Conservation (phyloP, 1,140 invertebrate species). For the Sarcophaga peregrina region DNA sequence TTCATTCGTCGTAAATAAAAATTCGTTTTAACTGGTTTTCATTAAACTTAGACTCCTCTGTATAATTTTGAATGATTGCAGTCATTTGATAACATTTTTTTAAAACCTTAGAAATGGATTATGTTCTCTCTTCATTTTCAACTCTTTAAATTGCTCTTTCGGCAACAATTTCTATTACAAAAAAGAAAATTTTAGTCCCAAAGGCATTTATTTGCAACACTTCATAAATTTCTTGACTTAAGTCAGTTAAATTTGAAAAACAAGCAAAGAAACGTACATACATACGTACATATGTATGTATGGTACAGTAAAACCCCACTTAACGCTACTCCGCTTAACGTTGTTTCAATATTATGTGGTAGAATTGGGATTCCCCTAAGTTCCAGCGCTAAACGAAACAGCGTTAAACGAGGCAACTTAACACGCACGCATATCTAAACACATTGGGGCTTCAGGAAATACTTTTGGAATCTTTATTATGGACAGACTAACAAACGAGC, state of each 20-base stretch:
- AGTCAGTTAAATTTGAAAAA: constrained; percentile 1
- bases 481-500: too few species aligned
- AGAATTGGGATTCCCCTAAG: too few species aligned
- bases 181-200: neutral
- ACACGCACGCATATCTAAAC: too few species aligned
- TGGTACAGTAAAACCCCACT: neutral
- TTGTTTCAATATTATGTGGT: neutral
- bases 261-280: neutral
- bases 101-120: neutral
- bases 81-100: too few species aligned
- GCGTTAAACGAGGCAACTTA: too few species aligned
- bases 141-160: neutral
- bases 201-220: constrained; percentile 30
- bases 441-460: too few species aligned
- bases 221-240: constrained; percentile 37
- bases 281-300: neutral
- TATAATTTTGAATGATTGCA: too few species aligned
- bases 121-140: neutral
- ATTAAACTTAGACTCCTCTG: too few species aligned
- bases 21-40: too few species aligned
- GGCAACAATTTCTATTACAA: neutral
- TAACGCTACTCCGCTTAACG: neutral
- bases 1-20: too few species aligned
- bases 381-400: too few species aligned
- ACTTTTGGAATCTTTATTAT: too few species aligned